Evolutionary conservation across 1,140 invertebrate genomes (phyloP).

Genomic region (Tachypleus tridentatus): DNA sequence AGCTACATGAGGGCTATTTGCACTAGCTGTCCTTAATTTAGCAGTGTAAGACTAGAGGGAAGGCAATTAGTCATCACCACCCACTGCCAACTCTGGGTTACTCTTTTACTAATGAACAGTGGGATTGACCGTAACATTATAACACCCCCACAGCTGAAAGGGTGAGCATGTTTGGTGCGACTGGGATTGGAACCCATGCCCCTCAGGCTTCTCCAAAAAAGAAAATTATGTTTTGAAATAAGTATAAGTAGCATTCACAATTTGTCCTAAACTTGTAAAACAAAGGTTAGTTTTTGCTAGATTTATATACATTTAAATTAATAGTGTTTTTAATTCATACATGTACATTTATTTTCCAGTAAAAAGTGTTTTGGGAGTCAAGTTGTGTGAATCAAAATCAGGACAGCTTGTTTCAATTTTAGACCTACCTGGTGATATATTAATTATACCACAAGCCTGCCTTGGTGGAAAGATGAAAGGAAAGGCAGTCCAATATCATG

Average conservation of each 20-base stretch:
- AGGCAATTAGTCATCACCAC: no score
- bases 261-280: neutral
- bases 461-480: conserved; percentile 38
- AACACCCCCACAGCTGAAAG: no score
- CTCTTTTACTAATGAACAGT: no score
- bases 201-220: neutral
- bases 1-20: no score
- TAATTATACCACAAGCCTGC: conserved; percentile 39
- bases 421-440: conserved; percentile 34
- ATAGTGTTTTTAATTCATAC: conserved; percentile 17
- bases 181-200: no score
- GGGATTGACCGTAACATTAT: no score
- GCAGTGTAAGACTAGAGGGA: no score
- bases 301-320: conserved; percentile 4
- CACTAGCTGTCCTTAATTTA: no score
- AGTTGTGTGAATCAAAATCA: conserved; percentile 30
- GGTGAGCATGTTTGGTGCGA: no score
- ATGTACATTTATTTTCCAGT: conserved; percentile 23
- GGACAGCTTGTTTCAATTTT: conserved; percentile 30
- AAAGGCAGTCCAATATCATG: conserved; percentile 38
- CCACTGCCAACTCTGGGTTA: no score
- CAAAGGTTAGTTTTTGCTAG: neutral
- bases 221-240: neutral
- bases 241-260: neutral
- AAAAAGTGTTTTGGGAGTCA: conserved; percentile 30